Conservation (phyloP, 1,140 invertebrate species). For the Pseudobourletiella spinata region DNA sequence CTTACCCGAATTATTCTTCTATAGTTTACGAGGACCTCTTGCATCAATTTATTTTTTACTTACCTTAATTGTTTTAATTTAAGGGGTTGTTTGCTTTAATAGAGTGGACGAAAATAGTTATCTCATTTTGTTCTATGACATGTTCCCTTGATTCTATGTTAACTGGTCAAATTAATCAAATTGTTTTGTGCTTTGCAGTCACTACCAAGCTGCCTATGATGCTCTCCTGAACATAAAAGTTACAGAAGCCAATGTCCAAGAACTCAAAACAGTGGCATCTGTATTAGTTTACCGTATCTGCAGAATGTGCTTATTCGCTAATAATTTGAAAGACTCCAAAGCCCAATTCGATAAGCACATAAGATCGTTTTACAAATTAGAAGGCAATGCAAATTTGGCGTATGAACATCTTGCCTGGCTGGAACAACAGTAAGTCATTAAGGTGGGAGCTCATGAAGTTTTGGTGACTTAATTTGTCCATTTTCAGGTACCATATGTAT, state of each 20-base stretch:
- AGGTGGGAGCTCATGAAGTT: conserved; percentile 15
- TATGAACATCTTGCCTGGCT: conserved; percentile 97
- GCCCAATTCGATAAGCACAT: conserved; percentile 84
- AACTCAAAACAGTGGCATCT: conserved; percentile 89
- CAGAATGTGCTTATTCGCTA: conserved; percentile 55
- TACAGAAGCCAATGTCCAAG: conserved; percentile 79
- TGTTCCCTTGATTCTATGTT: too few relatives aligned
- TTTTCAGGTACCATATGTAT: conserved; percentile 26
- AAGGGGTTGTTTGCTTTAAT: too few relatives aligned
- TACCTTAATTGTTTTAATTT: too few relatives aligned
- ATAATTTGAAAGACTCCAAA: conserved; percentile 68
- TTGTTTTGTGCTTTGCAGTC: conserved; percentile 52
- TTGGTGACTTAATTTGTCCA: too few relatives aligned
- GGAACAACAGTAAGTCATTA: conserved; percentile 72
- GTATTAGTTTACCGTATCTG: conserved; percentile 95
- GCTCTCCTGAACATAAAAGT: conserved; percentile 46
- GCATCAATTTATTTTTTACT: too few relatives aligned
- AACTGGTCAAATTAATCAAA: too few relatives aligned
- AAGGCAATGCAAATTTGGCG: conserved; percentile 66
- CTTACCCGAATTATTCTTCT: too few relatives aligned
- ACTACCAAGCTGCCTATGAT: conserved; percentile 84
- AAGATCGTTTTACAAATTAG: conserved; percentile 70
- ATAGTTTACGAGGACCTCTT: too few relatives aligned
- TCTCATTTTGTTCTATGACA: too few relatives aligned
- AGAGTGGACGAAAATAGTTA: too few relatives aligned